phyloP scores from a whole-genome alignment of 2,888 invertebrate genomes.

The Synergus umbraculus region DNA sequence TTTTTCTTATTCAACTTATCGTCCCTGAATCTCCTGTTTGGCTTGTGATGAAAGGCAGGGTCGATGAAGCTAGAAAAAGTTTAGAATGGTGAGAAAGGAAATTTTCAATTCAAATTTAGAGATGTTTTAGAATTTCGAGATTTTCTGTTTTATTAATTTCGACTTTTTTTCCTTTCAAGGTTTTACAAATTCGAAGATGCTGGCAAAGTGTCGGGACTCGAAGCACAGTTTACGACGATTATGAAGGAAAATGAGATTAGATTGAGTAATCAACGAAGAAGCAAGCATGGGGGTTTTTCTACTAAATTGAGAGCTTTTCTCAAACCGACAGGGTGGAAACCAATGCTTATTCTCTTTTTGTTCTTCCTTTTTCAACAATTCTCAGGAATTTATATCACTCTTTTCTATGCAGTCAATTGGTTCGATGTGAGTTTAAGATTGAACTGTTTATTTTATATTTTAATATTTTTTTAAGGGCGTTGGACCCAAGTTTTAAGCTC shows the following conservation, averaged over 20 bases:
- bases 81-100: conserved; percentile 75
- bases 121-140: not conserved
- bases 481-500: no score
- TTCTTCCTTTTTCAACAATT: conserved; percentile 82
- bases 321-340: conserved; percentile 81
- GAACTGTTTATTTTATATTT: not conserved
- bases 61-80: conserved; percentile 79
- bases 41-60: conserved; percentile 80
- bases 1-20: conserved; percentile 77
- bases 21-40: conserved; percentile 82
- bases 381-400: conserved; percentile 81
- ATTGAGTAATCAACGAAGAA: conserved; percentile 74
- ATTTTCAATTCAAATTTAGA: not conserved
- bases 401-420: conserved; percentile 82
- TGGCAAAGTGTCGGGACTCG: conserved; percentile 74
- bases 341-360: conserved; percentile 79
- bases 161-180: conserved; percentile 53
- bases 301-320: conserved; percentile 77
- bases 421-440: conserved; percentile 76
- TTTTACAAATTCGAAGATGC: conserved; percentile 67
- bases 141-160: conserved; percentile 16
- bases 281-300: conserved; percentile 69
- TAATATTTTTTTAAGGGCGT: not conserved
- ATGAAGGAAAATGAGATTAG: conserved; percentile 79
- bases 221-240: conserved; percentile 78